Conservation (phyloP, 1,140 invertebrate species). For the Drosophila baimaii region DNA sequence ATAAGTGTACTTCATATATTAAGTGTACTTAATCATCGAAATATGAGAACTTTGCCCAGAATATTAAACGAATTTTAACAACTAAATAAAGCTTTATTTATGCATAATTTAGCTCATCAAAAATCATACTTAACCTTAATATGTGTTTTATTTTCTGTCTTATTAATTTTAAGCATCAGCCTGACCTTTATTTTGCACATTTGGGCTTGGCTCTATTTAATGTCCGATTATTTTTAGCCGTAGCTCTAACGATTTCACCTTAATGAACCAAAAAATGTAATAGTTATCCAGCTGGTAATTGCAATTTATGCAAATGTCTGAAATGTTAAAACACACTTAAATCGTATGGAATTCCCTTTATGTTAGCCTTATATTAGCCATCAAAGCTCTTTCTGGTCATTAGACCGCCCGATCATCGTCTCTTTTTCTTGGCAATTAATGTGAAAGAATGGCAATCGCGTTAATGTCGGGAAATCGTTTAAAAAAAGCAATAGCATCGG, state of each 20-base stretch:
- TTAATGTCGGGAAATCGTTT: slow-evolving; percentile 38
- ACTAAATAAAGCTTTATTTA: neutral
- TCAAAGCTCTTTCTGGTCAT: slow-evolving; percentile 16
- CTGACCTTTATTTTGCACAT: neutral
- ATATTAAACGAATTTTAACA: neutral
- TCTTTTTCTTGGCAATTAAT: slow-evolving; percentile 18
- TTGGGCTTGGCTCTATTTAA: neutral
- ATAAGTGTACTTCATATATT: no score
- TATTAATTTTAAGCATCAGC: neutral
- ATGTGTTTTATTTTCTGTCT: no score
- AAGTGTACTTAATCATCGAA: no score
- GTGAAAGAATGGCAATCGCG: slow-evolving; percentile 25
- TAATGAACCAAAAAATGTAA: slow-evolving; percentile 36
- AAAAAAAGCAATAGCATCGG: slow-evolving; percentile 32
- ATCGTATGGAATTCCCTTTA: slow-evolving; percentile 21
- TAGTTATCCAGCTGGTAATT: slow-evolving; percentile 30
- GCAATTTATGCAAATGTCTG: slow-evolving; percentile 37
- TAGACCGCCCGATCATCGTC: slow-evolving; percentile 11
- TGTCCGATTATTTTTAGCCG: neutral
- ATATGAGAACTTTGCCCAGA: neutral
- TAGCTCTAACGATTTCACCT: neutral
- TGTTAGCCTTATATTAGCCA: slow-evolving; percentile 42
- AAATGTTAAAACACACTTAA: slow-evolving; percentile 5
- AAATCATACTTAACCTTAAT: neutral
- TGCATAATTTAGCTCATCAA: neutral